Evolutionary conservation across 1,140 invertebrate species (phyloP).

Genomic region (Nomia melanderi): DNA sequence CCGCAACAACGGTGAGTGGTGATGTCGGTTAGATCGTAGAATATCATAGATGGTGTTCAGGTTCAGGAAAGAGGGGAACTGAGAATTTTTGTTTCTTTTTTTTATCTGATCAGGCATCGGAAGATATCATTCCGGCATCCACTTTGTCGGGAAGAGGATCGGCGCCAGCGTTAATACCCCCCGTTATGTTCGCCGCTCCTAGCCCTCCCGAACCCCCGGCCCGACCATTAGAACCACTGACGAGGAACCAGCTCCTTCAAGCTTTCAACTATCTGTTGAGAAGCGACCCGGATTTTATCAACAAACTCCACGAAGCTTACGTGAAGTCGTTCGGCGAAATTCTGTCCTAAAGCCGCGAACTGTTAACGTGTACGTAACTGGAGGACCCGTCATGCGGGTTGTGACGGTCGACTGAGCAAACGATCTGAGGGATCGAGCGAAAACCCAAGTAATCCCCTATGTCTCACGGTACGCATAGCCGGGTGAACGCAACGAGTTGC

Average conservation of each 20-base stretch:
- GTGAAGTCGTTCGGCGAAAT: slow-evolving; percentile 91
- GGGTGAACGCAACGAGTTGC: slow-evolving; percentile 26
- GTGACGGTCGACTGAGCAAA: slow-evolving; percentile 54
- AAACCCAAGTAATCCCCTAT: slow-evolving; percentile 54
- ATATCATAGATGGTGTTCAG: neutral
- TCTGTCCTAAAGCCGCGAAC: slow-evolving; percentile 79
- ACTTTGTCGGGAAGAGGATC: slow-evolving; percentile 73
- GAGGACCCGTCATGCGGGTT: slow-evolving; percentile 55
- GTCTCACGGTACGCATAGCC: slow-evolving; percentile 43
- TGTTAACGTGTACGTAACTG: slow-evolving; percentile 17
- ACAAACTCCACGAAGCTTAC: slow-evolving; percentile 94
- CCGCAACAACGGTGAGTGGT: slow-evolving; percentile 50
- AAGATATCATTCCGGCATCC: slow-evolving; percentile 70
- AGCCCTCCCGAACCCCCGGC: slow-evolving; percentile 74
- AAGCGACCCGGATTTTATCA: slow-evolving; percentile 92
- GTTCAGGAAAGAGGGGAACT: neutral
- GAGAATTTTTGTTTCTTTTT: slow-evolving; percentile 21
- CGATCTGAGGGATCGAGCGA: slow-evolving; percentile 16
- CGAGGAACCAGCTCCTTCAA: slow-evolving; percentile 92
- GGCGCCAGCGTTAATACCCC: slow-evolving; percentile 88
- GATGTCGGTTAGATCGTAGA: neutral
- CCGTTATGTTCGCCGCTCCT: slow-evolving; percentile 89
- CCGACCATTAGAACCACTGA: slow-evolving; percentile 86
- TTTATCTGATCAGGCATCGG: slow-evolving; percentile 61
- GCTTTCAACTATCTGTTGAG: slow-evolving; percentile 93